Evolutionary conservation across 2,797 vertebrate species (phyloP).

Genomic region (Sternotherus odoratus): DNA sequence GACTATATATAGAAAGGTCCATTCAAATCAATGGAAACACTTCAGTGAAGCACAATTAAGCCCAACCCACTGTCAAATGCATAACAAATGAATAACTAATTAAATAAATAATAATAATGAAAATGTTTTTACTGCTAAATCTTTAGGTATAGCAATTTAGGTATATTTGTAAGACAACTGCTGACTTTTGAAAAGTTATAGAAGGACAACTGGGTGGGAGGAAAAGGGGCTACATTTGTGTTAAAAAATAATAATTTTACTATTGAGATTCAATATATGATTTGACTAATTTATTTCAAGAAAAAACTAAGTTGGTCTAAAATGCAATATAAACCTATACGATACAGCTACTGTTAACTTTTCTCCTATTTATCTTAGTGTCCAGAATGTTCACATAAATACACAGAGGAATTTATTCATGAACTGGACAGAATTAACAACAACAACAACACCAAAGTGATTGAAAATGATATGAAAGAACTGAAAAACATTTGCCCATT

Average conservation of each 20-base stretch:
- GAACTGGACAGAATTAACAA: fast-evolving
- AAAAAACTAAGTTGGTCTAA: background rate
- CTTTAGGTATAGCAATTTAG: background rate
- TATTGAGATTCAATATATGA: background rate
- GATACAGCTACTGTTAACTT: background rate
- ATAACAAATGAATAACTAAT: background rate
- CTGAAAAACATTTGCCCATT: fast-evolving
- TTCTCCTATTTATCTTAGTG: background rate
- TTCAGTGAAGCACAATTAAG: background rate
- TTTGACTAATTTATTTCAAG: background rate
- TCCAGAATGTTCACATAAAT: fast-evolving
- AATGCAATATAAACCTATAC: background rate
- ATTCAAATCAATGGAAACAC: background rate
- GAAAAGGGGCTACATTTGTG: background rate
- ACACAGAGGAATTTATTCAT: fast-evolving
- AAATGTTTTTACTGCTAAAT: background rate
- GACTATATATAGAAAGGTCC: background rate
- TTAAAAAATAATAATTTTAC: background rate
- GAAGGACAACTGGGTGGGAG: background rate
- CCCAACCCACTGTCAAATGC: background rate
- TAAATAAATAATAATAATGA: background rate
- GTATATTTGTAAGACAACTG: background rate
- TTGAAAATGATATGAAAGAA: fast-evolving
- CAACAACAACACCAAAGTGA: fast-evolving
- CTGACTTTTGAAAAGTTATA: background rate